Percentiles rank a stretch among this genome's conserved stretches.
phyloP scores from a whole-genome alignment of 2,797 vertebrate genomes.

The Mormyrops attenuatus region DNA sequence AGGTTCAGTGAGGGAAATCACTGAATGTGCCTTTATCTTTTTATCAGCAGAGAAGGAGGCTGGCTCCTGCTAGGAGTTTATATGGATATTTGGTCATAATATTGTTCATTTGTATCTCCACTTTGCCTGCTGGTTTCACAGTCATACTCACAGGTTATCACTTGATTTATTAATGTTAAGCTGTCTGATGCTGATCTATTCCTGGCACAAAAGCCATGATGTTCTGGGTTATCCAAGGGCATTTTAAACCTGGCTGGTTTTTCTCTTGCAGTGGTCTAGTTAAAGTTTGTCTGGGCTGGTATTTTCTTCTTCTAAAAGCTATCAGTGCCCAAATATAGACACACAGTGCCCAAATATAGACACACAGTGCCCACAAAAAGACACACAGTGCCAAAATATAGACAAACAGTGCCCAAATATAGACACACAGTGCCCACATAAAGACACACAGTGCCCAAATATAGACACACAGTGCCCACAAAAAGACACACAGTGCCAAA shows the following conservation, averaged over 20 bases:
- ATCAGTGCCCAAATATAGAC: neutral
- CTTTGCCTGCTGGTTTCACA: neutral
- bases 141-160: neutral
- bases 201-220: neutral
- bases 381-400: neutral
- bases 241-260: neutral
- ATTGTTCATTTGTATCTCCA: neutral
- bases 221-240: neutral
- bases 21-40: neutral
- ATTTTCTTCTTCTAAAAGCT: neutral
- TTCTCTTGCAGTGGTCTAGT: neutral
- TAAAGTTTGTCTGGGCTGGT: neutral
- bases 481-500: no score
- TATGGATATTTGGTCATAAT: neutral
- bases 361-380: neutral
- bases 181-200: neutral
- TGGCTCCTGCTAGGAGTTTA: neutral
- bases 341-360: neutral
- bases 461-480: neutral
- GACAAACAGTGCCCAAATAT: neutral
- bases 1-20: slow-evolving; percentile 3
- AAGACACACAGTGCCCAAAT: neutral
- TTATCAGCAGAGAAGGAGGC: neutral
- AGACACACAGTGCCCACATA: neutral
- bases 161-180: neutral